Conservation (phyloP, 1,140 invertebrate genomes). For the Planococcus citri region DNA sequence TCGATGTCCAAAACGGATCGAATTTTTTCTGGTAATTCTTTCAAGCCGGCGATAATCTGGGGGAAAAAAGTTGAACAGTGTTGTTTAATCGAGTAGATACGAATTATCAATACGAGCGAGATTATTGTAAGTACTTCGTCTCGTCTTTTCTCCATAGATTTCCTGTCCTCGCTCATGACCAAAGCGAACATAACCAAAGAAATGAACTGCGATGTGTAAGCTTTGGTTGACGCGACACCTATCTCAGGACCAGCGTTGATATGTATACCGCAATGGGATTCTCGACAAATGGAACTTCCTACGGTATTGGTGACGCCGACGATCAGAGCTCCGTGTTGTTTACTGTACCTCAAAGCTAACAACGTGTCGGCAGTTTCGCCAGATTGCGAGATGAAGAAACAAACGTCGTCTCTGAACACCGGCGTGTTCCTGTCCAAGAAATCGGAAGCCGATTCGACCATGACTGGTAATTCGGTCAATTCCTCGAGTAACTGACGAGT, state of each 20-base stretch:
- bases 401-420: slow-evolving; percentile 98
- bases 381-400: slow-evolving; percentile 98
- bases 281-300: slow-evolving; percentile 98
- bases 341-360: slow-evolving; percentile 91
- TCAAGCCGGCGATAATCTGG: slow-evolving; percentile 82
- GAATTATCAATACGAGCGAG: background rate
- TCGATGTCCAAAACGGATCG: slow-evolving; percentile 75
- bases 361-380: slow-evolving; percentile 97
- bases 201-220: slow-evolving; percentile 98
- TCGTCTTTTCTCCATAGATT: slow-evolving; percentile 75
- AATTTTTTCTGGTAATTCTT: slow-evolving; percentile 72
- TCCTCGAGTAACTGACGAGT: slow-evolving; percentile 95
- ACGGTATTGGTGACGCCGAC: slow-evolving; percentile 99
- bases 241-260: slow-evolving; percentile 99
- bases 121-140: slow-evolving; percentile 51
- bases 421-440: slow-evolving; percentile 96
- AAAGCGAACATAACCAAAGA: slow-evolving; percentile 98
- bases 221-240: slow-evolving; percentile 98
- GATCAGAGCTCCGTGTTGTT: slow-evolving; percentile 88
- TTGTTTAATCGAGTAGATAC: background rate
- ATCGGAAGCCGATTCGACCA: slow-evolving; percentile 97
- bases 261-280: slow-evolving; percentile 97
- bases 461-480: slow-evolving; percentile 94
- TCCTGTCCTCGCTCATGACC: slow-evolving; percentile 94
- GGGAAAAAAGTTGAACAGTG: slow-evolving; percentile 19